Evolutionary conservation across 2,888 invertebrate species (phyloP).

Genomic region (Athalia rosae): DNA sequence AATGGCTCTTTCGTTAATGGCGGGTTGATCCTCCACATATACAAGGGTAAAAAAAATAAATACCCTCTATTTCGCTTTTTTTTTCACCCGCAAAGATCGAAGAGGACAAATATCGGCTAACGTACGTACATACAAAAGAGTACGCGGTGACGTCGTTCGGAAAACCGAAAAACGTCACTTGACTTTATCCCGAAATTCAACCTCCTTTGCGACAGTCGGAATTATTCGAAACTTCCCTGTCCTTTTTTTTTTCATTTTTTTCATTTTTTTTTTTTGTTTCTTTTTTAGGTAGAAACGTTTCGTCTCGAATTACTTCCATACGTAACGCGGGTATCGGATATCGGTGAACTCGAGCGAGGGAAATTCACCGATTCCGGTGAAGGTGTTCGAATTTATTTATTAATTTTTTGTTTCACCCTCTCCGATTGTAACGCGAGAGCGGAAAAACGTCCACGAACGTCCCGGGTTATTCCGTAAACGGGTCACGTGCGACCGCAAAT

Average conservation of each 20-base stretch:
- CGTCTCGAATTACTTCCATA: too few relatives aligned
- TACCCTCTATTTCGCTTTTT: slow-evolving; percentile 21
- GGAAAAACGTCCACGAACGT: slow-evolving; percentile 17
- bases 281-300: too few relatives aligned
- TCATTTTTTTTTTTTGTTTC: too few relatives aligned
- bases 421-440: neutral
- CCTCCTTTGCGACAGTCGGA: too few relatives aligned
- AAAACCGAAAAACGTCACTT: neutral
- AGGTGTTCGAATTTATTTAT: too few relatives aligned
- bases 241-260: too few relatives aligned
- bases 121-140: slow-evolving; percentile 34
- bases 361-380: too few relatives aligned
- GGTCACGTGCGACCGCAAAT: slow-evolving; percentile 64
- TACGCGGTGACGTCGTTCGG: neutral
- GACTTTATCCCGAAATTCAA: neutral
- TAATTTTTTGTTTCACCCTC: too few relatives aligned
- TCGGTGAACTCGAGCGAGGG: too few relatives aligned
- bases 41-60: slow-evolving; percentile 16
- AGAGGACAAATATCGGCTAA: slow-evolving; percentile 19
- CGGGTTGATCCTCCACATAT: slow-evolving; percentile 18
- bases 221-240: too few relatives aligned
- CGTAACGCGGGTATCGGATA: too few relatives aligned
- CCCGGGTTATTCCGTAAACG: slow-evolving; percentile 36
- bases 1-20: slow-evolving; percentile 37
- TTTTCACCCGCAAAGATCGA: neutral